Evolutionary conservation across 2,888 invertebrate genomes (phyloP).

Genomic region (Cepaea hortensis): DNA sequence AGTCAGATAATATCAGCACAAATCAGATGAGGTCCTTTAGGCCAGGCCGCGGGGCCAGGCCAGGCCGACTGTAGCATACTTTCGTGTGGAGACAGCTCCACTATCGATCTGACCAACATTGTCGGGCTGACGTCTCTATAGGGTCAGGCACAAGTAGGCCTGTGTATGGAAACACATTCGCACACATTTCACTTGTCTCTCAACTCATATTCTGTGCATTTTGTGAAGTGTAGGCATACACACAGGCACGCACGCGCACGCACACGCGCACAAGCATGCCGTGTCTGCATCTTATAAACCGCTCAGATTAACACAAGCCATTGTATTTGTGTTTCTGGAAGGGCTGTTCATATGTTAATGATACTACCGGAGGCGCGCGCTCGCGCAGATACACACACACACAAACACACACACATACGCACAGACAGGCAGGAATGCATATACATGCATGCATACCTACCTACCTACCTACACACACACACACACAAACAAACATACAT

Average conservation of each 20-base stretch:
- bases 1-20: not conserved
- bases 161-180: not conserved
- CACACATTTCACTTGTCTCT: not conserved
- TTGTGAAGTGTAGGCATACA: not conserved
- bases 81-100: not conserved
- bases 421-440: too few species aligned
- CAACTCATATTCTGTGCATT: not conserved
- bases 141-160: not conserved
- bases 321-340: too few species aligned
- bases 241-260: not conserved
- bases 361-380: too few species aligned
- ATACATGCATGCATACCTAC: too few species aligned
- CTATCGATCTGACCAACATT: constrained; percentile 14
- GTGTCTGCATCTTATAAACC: not conserved
- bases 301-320: too few species aligned
- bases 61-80: not conserved
- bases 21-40: not conserved
- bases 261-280: not conserved
- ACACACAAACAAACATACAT: too few species aligned
- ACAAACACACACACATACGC: too few species aligned
- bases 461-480: too few species aligned
- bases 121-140: constrained; percentile 7
- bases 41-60: too few species aligned
- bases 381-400: too few species aligned
- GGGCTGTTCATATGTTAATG: too few species aligned